These are phyloP conservation scores for Aspidiotus rigidus DNA, from an alignment of 2,888 invertebrate species.

Conservation along the genomic window DNA sequence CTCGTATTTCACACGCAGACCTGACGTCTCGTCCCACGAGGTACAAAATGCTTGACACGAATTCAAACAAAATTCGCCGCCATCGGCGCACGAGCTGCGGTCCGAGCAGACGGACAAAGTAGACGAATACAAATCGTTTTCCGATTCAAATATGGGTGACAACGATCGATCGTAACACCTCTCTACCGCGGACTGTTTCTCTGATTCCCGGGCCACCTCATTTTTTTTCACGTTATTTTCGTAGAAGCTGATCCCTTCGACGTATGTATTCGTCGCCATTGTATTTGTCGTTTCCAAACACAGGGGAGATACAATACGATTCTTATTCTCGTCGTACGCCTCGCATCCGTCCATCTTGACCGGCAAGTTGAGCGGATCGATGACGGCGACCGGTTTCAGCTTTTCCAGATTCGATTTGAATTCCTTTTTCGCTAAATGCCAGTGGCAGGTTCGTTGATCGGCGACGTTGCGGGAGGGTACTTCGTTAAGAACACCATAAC, in stretches of 20 bases:
- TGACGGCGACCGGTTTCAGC: slow-evolving; percentile 30
- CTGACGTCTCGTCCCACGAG: slow-evolving; percentile 8
- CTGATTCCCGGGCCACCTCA: not conserved
- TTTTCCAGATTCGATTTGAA: slow-evolving; percentile 27
- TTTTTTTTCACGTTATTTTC: not conserved
- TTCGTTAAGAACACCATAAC: slow-evolving; percentile 18
- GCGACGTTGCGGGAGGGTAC: slow-evolving; percentile 23
- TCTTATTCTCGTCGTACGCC: slow-evolving; percentile 38
- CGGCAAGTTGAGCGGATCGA: slow-evolving; percentile 35
- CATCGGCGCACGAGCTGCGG: not conserved
- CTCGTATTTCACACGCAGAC: not conserved
- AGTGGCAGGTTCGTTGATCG: slow-evolving; percentile 28
- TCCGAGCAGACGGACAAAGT: slow-evolving; percentile 12
- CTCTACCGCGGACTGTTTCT: not conserved
- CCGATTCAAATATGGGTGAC: slow-evolving; percentile 17
- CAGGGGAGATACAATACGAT: slow-evolving; percentile 14
- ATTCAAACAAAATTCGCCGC: slow-evolving; percentile 14
- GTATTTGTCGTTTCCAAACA: slow-evolving; percentile 8
- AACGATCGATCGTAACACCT: slow-evolving; percentile 3
- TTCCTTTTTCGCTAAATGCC: slow-evolving; percentile 24
- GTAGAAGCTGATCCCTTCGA: not conserved
- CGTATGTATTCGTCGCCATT: slow-evolving; percentile 3
- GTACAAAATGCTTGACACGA: slow-evolving; percentile 15
- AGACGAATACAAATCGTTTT: slow-evolving; percentile 22
- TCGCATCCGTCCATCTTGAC: slow-evolving; percentile 37